These are phyloP conservation scores for Parazoanthus darwini DNA, from an alignment of 92 coral and sea anemone genomes.

Conservation along the genomic window DNA sequence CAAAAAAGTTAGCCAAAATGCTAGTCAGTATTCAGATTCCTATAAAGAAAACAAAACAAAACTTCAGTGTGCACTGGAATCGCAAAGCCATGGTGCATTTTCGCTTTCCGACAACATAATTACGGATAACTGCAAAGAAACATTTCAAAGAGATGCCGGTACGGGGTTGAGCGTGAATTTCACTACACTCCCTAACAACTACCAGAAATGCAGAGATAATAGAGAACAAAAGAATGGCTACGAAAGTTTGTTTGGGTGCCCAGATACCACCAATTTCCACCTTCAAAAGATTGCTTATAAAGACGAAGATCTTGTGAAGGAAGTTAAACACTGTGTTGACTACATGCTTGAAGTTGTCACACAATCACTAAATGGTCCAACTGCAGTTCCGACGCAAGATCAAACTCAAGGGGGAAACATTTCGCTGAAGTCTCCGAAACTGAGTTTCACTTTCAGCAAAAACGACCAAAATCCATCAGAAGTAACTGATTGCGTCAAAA, in stretches of 20 bases:
- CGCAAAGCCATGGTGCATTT: background rate
- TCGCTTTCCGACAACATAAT: background rate
- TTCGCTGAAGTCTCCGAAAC: background rate
- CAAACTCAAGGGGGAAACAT: background rate
- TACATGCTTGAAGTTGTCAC: constrained; percentile 6
- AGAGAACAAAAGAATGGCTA: background rate
- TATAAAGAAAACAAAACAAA: background rate
- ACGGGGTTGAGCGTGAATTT: background rate
- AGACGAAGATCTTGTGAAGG: background rate
- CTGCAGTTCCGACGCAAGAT: background rate
- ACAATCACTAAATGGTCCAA: background rate
- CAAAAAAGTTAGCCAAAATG: background rate
- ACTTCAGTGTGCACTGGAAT: background rate
- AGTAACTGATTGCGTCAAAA: background rate
- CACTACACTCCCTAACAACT: background rate
- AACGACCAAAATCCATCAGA: background rate
- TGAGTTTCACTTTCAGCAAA: background rate
- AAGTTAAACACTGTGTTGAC: background rate
- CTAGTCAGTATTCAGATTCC: background rate
- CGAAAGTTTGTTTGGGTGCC: background rate
- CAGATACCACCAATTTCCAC: background rate
- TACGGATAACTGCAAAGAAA: background rate
- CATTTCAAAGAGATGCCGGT: background rate
- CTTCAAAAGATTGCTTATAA: background rate
- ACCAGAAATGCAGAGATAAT: background rate